Conservation (phyloP, 1,140 invertebrate species). For the Spodoptera frugiperda region DNA sequence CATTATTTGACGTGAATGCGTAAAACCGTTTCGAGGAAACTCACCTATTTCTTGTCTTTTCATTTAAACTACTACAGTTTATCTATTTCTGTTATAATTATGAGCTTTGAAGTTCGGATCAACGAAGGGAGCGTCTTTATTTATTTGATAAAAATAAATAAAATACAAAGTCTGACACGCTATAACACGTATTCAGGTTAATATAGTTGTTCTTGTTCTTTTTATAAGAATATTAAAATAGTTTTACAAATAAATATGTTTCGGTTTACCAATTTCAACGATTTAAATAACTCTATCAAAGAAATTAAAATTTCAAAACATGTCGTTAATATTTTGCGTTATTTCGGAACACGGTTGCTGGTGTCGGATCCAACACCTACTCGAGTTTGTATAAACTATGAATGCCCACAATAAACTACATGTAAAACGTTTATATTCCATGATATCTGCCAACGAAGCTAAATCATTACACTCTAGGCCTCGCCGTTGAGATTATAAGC, state of each 20-base stretch:
- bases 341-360: background rate
- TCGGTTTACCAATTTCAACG: slow-evolving; percentile 7
- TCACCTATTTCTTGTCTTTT: slow-evolving; percentile 2
- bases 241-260: slow-evolving; percentile 9
- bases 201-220: slow-evolving; percentile 38
- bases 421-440: slow-evolving; percentile 20
- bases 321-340: slow-evolving; percentile 23
- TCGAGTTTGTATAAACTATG: slow-evolving; percentile 7
- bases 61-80: background rate
- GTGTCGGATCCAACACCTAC: slow-evolving; percentile 16
- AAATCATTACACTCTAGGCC: slow-evolving; percentile 30
- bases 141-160: slow-evolving; percentile 10
- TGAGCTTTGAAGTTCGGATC: slow-evolving; percentile 14
- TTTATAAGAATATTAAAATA: slow-evolving; percentile 10
- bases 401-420: slow-evolving; percentile 18
- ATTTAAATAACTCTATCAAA: slow-evolving; percentile 15
- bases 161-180: background rate
- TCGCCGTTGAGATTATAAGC: slow-evolving; percentile 19
- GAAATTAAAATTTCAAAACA: slow-evolving; percentile 33
- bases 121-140: background rate
- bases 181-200: slow-evolving; percentile 2
- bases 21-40: slow-evolving; percentile 9
- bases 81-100: slow-evolving; percentile 14
- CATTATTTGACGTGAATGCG: slow-evolving; percentile 25
- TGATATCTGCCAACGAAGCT: slow-evolving; percentile 30